phyloP scores from a whole-genome alignment of 2,888 invertebrate species.

The Drosophila anomelani region DNA sequence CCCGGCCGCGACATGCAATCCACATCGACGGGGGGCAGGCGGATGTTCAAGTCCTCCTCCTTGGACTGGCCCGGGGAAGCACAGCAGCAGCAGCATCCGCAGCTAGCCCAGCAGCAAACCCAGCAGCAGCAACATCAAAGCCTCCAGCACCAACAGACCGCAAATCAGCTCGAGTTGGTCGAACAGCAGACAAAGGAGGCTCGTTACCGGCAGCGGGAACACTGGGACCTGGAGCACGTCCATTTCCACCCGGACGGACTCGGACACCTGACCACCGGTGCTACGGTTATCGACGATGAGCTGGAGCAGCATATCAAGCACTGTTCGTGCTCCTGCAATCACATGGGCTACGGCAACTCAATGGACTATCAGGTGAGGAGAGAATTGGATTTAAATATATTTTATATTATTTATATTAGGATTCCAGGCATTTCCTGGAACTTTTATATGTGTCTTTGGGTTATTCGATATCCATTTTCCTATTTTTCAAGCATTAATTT shows the following conservation, averaged over 20 bases:
- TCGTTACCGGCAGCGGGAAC: conserved; percentile 50
- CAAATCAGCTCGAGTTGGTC: conserved; percentile 61
- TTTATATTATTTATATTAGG: too few species aligned
- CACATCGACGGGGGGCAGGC: conserved; percentile 52
- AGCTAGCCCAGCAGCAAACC: conserved; percentile 40
- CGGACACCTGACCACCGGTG: conserved; percentile 32
- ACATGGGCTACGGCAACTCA: conserved; percentile 96
- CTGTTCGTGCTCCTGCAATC: conserved; percentile 96
- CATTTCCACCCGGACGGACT: conserved; percentile 55
- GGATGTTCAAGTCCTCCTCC: conserved; percentile 74
- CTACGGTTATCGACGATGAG: conserved; percentile 89
- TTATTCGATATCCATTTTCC: not conserved
- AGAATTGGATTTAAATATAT: not conserved
- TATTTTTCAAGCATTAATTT: not conserved
- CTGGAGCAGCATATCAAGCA: conserved; percentile 94
- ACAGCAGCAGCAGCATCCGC: conserved; percentile 33
- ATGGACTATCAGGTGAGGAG: conserved; percentile 93
- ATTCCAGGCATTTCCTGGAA: not conserved
- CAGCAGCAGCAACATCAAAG: conserved; percentile 55
- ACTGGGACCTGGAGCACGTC: conserved; percentile 49
- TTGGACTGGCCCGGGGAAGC: conserved; percentile 60
- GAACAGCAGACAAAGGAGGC: conserved; percentile 59
- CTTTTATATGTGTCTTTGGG: not conserved
- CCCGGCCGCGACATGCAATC: conserved; percentile 53
- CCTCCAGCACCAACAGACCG: conserved; percentile 54